phyloP scores from a whole-genome alignment of 2,888 invertebrate species.

The Lochmaea capreae region DNA sequence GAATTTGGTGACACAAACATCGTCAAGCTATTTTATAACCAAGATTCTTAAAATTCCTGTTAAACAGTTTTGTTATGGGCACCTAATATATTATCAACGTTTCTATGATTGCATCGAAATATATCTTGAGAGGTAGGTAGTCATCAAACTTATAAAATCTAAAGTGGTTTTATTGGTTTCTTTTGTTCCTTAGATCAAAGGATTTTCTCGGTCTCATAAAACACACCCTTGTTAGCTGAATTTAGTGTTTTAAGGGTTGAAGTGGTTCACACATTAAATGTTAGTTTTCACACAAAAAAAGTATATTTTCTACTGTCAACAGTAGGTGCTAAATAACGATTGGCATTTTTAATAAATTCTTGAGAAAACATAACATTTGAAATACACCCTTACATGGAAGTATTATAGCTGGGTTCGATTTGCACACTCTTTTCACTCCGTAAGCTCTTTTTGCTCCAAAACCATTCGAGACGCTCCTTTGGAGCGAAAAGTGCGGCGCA shows the following conservation, averaged over 20 bases:
- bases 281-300: neutral
- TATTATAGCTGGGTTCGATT: too few species aligned
- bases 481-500: too few species aligned
- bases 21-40: constrained; percentile 13
- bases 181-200: constrained; percentile 36
- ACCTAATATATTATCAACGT: constrained; percentile 29
- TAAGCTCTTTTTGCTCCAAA: too few species aligned
- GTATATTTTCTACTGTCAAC: neutral
- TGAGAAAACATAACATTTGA: neutral
- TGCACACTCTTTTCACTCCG: too few species aligned
- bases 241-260: constrained; percentile 20
- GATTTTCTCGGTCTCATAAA: constrained; percentile 40
- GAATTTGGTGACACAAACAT: neutral
- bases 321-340: neutral
- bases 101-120: constrained; percentile 18
- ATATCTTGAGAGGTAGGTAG: constrained; percentile 42
- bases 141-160: constrained; percentile 35
- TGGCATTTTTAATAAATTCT: neutral
- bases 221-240: constrained; percentile 46
- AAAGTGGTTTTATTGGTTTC: constrained; percentile 40
- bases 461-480: too few species aligned
- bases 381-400: too few species aligned
- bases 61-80: neutral
- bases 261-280: constrained; percentile 30
- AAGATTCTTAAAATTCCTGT: constrained; percentile 21